A percentile compares a stretch with the other conserved stretches of the same genome.
These are phyloP conservation scores for Zelleria hepariella DNA, from an alignment of 2,888 invertebrate species.

Conservation along the genomic window DNA sequence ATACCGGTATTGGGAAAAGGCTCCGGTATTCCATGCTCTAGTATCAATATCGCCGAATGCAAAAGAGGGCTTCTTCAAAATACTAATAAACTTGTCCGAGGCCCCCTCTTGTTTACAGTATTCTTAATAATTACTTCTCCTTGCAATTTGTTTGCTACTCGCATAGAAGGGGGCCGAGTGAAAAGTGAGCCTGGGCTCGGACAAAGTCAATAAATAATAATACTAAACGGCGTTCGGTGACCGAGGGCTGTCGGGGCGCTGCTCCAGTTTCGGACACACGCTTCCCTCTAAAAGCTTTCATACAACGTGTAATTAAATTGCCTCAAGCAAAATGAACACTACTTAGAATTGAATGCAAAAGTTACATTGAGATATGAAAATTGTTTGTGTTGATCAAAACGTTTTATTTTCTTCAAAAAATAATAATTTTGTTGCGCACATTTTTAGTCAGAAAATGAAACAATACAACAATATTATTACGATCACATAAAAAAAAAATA, in stretches of 20 bases:
- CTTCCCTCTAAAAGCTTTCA: neutral
- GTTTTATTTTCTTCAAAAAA: too few relatives aligned
- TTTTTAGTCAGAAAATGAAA: too few relatives aligned
- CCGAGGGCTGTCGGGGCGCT: constrained; percentile 30
- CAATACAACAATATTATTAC: too few relatives aligned
- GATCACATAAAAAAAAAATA: too few relatives aligned
- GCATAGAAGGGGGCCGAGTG: constrained; percentile 38
- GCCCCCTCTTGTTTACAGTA: constrained; percentile 56
- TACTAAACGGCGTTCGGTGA: constrained; percentile 58
- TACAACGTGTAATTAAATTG: too few relatives aligned
- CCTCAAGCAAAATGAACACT: too few relatives aligned
- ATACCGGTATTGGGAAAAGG: too few relatives aligned
- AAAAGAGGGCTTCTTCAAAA: constrained; percentile 2
- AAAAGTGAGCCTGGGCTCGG: constrained; percentile 50
- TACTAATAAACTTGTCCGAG: constrained; percentile 30
- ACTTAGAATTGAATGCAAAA: too few relatives aligned
- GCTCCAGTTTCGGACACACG: neutral
- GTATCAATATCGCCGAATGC: neutral
- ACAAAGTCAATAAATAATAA: constrained; percentile 67
- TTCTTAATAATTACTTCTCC: constrained; percentile 67
- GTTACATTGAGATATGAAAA: too few relatives aligned
- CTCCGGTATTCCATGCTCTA: too few relatives aligned
- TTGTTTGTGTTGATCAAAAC: too few relatives aligned
- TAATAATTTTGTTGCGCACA: too few relatives aligned
- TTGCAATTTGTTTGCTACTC: constrained; percentile 62